phyloP scores from a whole-genome alignment of 2,888 invertebrate species.

The Caenorhabditis sp. region DNA sequence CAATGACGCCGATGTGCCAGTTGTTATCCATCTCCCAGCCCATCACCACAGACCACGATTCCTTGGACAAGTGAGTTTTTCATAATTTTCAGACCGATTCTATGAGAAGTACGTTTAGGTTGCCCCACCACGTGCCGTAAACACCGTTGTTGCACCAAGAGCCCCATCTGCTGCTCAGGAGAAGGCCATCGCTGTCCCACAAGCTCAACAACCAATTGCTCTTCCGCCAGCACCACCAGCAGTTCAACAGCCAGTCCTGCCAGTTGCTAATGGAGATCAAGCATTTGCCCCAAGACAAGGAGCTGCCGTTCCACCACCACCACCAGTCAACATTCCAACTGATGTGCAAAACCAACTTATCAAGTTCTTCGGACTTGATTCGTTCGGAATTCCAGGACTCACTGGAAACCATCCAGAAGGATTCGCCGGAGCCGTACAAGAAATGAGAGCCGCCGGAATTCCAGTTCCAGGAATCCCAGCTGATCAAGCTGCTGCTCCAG shows the following conservation, averaged over 20 bases:
- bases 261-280: slow-evolving; percentile 71
- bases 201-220: slow-evolving; percentile 66
- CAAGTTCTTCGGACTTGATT: slow-evolving; percentile 83
- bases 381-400: slow-evolving; percentile 83
- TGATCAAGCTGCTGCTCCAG: slow-evolving; percentile 71
- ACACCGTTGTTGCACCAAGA: slow-evolving; percentile 53
- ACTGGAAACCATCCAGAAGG: slow-evolving; percentile 82
- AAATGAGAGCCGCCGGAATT: slow-evolving; percentile 81
- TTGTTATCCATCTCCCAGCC: slow-evolving; percentile 72
- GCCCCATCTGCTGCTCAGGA: slow-evolving; percentile 59
- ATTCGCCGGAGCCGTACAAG: slow-evolving; percentile 82
- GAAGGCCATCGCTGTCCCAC: slow-evolving; percentile 67
- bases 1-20: slow-evolving; percentile 69
- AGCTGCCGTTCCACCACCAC: slow-evolving; percentile 70
- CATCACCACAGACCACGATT: slow-evolving; percentile 67
- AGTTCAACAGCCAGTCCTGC: slow-evolving; percentile 70
- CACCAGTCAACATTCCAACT: slow-evolving; percentile 82
- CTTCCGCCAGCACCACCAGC: slow-evolving; percentile 69
- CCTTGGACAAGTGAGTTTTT: slow-evolving; percentile 61
- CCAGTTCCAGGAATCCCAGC: slow-evolving; percentile 81
- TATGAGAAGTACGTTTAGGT: slow-evolving; percentile 38
- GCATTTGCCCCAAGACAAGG: slow-evolving; percentile 70
- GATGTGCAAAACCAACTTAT: slow-evolving; percentile 83
- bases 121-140: slow-evolving; percentile 77
- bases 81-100: background rate